Base-by-base conservation (phyloP, 2,888 invertebrate genomes). In the Apamea sordens region DNA sequence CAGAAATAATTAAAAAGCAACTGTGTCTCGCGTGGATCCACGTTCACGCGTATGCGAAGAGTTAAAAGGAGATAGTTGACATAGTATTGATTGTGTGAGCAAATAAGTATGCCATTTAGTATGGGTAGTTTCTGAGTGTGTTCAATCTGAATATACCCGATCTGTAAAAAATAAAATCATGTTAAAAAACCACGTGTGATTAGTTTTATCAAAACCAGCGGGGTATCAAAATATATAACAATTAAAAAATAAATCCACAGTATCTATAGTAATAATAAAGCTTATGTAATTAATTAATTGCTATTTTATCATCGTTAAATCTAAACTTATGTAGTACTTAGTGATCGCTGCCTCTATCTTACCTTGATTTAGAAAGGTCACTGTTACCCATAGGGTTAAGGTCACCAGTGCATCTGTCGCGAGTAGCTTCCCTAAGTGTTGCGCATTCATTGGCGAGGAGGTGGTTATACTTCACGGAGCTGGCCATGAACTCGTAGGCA, bases 71-170 rank as follows among this genome's bases (percentile, higher is more conserved):
- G 11, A 32, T 47, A 76, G n/a, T 59, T 47, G 15, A 36, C 21
- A 32, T 41, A 24, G 15, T 53, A 44, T 47, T 69, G 1, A 50
- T 63, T 41, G 15, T 18, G 18, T 56, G 10, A 41, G 24, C 28
- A 28, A 53, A n/a, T 36, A 21, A 41, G 28, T 36, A 28, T 15
- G 1, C 47, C 13, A 2, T 68, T 80, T 88, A 92, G 76, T 73
- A 93, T 0, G 92, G 92, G 76, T 92, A 94, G 24, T 67, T 83
- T 73, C 88, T 91, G 50, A 70, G 89, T 59, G 94, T 95, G 82
- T 94, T 93, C 18, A 94, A 92, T 90, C 95, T 90, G 89, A 93
- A 95, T 79, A 95, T 91, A 56, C 95, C 95, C 73, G 90, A 75
- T 69, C 95, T 95, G 92, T 15, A 92, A 92, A 89, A 21, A 73